Percentiles rank a stretch among this genome's conserved stretches.
These are phyloP conservation scores for Stegodyphus mimosarum DNA, from an alignment of 1,140 invertebrate genomes.

Conservation along the genomic window DNA sequence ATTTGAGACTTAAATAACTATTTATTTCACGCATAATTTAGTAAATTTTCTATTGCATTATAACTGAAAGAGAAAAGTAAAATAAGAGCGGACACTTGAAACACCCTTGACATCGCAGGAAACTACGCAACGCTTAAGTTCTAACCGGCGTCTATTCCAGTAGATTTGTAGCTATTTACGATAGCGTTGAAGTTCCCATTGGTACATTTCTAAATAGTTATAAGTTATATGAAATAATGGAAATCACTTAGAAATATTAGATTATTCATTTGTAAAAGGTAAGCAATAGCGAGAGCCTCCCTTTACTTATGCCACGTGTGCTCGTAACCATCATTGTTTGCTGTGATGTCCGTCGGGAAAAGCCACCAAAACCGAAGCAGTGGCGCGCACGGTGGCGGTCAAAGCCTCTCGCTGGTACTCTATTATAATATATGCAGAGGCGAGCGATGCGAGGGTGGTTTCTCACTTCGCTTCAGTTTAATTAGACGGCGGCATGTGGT, in stretches of 20 bases:
- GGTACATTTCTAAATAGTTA: background rate
- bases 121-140: no score
- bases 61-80: no score
- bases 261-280: no score
- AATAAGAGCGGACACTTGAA: no score
- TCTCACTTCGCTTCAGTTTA: conserved; percentile 58
- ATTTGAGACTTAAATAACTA: no score
- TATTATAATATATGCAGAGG: conserved; percentile 58
- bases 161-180: no score
- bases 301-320: conserved; percentile 23
- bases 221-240: no score
- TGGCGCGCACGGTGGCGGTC: conserved; percentile 26
- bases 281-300: background rate
- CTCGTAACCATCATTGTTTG: conserved; percentile 1
- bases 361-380: conserved; percentile 23
- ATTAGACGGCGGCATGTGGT: conserved; percentile 48
- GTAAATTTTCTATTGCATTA: no score
- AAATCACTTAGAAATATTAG: no score
- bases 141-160: no score
- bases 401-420: conserved; percentile 57
- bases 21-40: no score
- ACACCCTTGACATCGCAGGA: no score
- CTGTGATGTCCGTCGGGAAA: conserved; percentile 40
- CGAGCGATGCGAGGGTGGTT: conserved; percentile 18
- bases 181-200: background rate